phyloP scores from a whole-genome alignment of 2,888 invertebrate species.

The Machimus atricapillus region DNA sequence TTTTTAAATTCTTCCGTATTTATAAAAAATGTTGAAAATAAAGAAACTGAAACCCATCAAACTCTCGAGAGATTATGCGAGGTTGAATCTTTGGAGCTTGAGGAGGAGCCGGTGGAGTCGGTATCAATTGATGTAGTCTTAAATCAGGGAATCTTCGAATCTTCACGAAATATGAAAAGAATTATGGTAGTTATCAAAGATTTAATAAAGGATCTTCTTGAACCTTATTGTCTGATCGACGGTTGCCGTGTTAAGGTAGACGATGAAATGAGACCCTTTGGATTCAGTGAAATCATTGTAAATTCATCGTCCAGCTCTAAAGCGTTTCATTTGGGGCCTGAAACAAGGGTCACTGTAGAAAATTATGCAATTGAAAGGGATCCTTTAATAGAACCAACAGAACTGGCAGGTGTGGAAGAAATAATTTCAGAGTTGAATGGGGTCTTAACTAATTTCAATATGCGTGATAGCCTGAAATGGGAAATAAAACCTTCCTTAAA shows the following conservation, averaged over 20 bases:
- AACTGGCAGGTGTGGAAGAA: conserved; percentile 51
- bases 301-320: background rate
- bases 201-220: background rate
- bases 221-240: background rate
- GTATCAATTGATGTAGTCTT: background rate
- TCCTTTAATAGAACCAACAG: conserved; percentile 39
- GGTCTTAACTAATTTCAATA: conserved; percentile 51
- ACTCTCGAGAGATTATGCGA: background rate
- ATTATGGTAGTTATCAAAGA: background rate
- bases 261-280: background rate
- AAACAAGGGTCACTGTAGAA: conserved; percentile 50
- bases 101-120: background rate
- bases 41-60: background rate
- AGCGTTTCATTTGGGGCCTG: conserved; percentile 49
- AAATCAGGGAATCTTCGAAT: background rate
- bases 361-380: conserved; percentile 50
- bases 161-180: background rate
- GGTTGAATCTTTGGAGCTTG: background rate
- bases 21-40: background rate
- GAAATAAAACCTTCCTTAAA: conserved; percentile 51
- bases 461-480: conserved; percentile 55
- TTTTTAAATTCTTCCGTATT: background rate
- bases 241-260: background rate
- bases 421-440: conserved; percentile 52
- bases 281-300: background rate